Evolutionary conservation across 2,888 invertebrate species (phyloP).

Genomic region (Nasonovia ribisnigri): DNA sequence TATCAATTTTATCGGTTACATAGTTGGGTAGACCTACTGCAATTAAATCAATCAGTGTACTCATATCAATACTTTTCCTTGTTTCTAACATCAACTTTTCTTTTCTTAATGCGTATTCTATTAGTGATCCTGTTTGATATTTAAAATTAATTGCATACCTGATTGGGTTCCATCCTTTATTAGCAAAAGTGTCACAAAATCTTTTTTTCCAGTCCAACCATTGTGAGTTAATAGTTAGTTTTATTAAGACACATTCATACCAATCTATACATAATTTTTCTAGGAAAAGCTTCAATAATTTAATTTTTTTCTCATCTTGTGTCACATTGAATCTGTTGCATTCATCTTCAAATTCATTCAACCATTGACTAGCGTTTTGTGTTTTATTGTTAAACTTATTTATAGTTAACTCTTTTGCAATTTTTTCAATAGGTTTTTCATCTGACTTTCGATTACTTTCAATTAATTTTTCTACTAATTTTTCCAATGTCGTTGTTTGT

Average conservation of each 20-base stretch:
- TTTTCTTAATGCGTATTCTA: conserved; percentile 47
- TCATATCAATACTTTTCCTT: background rate
- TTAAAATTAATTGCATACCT: conserved; percentile 34
- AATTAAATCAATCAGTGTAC: conserved; percentile 14
- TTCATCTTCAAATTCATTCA: conserved; percentile 45
- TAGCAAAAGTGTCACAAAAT: conserved; percentile 40
- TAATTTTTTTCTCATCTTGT: conserved; percentile 14
- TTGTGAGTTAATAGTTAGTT: conserved; percentile 7
- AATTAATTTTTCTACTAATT: too few relatives aligned
- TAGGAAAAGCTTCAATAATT: conserved; percentile 31
- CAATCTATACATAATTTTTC: conserved; percentile 45
- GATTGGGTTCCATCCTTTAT: conserved; percentile 47
- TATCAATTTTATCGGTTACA: conserved; percentile 12
- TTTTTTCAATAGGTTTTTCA: conserved; percentile 30
- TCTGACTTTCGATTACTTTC: background rate
- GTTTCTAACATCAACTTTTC: conserved; percentile 18
- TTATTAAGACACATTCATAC: conserved; percentile 12
- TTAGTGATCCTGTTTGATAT: conserved; percentile 19
- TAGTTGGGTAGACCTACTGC: conserved; percentile 16
- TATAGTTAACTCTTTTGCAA: conserved; percentile 31
- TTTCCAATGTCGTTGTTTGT: background rate
- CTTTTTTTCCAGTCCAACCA: conserved; percentile 46
- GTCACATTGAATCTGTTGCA: conserved; percentile 4
- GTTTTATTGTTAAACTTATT: conserved; percentile 11
- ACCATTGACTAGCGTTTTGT: conserved; percentile 46